Evolutionary conservation across 2,888 invertebrate genomes (phyloP).

Genomic region (Campoletis raptor): DNA sequence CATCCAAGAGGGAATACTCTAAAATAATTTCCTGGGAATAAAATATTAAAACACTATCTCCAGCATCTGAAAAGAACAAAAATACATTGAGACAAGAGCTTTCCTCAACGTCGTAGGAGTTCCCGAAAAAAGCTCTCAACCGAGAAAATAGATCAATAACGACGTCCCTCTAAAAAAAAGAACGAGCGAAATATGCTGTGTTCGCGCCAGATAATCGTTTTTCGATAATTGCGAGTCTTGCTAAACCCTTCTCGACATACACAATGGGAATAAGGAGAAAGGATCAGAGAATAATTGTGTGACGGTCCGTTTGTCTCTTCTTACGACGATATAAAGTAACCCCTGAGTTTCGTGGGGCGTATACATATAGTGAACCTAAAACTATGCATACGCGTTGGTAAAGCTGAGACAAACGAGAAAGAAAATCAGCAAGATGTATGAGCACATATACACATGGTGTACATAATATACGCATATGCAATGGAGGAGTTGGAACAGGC

Average conservation of each 20-base stretch:
- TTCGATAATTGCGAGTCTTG: constrained; percentile 67
- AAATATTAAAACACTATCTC: neutral
- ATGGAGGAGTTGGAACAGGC: constrained; percentile 18
- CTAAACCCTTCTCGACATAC: constrained; percentile 55
- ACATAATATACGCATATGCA: constrained; percentile 3
- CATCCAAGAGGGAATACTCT: neutral
- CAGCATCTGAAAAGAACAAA: neutral
- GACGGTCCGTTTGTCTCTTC: constrained; percentile 40
- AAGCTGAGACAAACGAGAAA: constrained; percentile 49
- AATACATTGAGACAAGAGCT: neutral
- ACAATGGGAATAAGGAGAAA: constrained; percentile 18
- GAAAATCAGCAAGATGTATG: constrained; percentile 22
- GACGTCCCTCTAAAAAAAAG: constrained; percentile 61
- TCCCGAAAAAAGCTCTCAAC: neutral
- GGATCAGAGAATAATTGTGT: constrained; percentile 29
- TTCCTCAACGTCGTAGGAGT: constrained; percentile 4
- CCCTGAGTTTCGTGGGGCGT: neutral
- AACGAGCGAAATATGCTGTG: constrained; percentile 64
- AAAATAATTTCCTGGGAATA: neutral
- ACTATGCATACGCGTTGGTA: constrained; percentile 11
- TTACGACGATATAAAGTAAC: constrained; percentile 26
- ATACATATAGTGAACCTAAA: constrained; percentile 12
- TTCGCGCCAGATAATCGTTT: constrained; percentile 67
- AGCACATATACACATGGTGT: neutral
- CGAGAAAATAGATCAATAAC: constrained; percentile 39